Evolutionary conservation across 2,113 vertebrate genomes (phyloP).

Genomic region (Crotalus horridus): DNA sequence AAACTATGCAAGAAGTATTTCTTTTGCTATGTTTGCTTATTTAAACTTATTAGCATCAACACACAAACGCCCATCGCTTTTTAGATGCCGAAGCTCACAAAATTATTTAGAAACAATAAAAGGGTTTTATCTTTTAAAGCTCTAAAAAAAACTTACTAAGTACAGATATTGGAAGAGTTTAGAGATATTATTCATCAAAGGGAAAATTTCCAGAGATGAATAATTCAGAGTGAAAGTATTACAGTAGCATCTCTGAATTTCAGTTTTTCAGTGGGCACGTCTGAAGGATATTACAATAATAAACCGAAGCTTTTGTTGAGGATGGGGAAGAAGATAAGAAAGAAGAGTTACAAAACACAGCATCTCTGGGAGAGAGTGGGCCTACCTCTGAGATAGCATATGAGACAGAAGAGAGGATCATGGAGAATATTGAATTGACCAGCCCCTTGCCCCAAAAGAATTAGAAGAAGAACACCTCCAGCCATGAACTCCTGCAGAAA

Average conservation of each 20-base stretch:
- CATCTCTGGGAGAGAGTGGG: background rate
- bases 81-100: background rate
- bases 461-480: background rate
- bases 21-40: background rate
- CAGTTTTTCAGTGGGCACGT: background rate
- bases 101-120: background rate
- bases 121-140: background rate
- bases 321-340: background rate
- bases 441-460: background rate
- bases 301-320: background rate
- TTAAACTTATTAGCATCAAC: background rate
- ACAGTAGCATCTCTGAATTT: background rate
- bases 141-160: background rate
- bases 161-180: background rate
- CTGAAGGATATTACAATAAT: background rate
- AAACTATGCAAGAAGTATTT: background rate
- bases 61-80: background rate
- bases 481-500: background rate
- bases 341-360: background rate
- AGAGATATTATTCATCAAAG: background rate
- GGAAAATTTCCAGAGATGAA: background rate
- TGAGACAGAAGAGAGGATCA: background rate
- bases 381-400: background rate
- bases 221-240: background rate
- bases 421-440: background rate